phyloP scores from a whole-genome alignment of 2,113 vertebrate genomes.

The Sialia sialis region DNA sequence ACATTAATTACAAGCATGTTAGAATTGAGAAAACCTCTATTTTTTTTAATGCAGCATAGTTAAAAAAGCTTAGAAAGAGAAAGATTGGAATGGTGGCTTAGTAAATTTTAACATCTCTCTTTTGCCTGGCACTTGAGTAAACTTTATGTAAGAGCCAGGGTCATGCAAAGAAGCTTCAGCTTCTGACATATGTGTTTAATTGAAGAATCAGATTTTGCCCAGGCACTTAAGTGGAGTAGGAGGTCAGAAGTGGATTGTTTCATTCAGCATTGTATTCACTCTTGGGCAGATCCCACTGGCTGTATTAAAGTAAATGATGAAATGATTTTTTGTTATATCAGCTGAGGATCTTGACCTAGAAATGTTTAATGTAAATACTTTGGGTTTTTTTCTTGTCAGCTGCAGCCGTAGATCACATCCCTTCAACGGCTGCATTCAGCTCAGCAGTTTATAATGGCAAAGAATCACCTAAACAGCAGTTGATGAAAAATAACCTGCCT shows the following conservation, averaged over 20 bases:
- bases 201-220: neutral
- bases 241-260: neutral
- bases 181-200: neutral
- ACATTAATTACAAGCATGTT: neutral
- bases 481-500: conserved; percentile 64
- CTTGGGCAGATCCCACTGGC: neutral
- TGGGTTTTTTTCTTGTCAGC: neutral
- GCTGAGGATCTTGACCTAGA: neutral
- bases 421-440: conserved; percentile 39
- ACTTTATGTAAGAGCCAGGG: neutral
- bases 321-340: neutral
- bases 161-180: neutral
- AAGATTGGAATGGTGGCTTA: neutral
- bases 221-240: neutral
- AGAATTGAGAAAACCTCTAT: neutral
- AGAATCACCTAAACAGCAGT: conserved; percentile 74
- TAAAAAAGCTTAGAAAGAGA: neutral
- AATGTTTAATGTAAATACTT: neutral
- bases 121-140: neutral
- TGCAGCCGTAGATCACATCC: conserved; percentile 60
- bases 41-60: neutral
- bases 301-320: neutral
- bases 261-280: neutral
- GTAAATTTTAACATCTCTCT: neutral
- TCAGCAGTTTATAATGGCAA: conserved; percentile 77